Evolutionary conservation across 2,113 vertebrate genomes (phyloP).

Genomic region (Rhadina sibilatrix): DNA sequence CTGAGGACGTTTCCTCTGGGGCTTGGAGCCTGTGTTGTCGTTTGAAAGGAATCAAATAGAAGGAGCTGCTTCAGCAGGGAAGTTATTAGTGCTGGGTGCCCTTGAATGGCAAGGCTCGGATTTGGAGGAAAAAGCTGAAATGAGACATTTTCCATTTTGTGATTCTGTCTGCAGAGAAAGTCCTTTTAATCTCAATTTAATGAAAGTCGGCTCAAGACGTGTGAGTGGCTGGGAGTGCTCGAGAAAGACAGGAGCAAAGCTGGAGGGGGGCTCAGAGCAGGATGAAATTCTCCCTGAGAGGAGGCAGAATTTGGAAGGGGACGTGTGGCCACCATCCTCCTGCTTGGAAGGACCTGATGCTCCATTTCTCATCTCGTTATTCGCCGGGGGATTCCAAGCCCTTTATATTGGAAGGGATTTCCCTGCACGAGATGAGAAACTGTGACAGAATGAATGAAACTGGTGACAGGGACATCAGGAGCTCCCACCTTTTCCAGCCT

Average conservation of each 20-base stretch:
- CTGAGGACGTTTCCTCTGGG: neutral
- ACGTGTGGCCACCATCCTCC: neutral
- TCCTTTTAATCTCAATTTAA: slow-evolving; percentile 44
- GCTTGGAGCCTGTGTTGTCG: neutral
- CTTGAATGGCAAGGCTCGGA: neutral
- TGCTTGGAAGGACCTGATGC: neutral
- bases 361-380: neutral
- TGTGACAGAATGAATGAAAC: neutral
- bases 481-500: neutral
- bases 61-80: slow-evolving; percentile 17
- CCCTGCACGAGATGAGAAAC: rapidly evolving
- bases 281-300: neutral
- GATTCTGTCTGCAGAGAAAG: neutral
- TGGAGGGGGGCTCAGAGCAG: neutral
- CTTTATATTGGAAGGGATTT: neutral
- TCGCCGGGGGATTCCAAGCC: neutral
- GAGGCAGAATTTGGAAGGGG: neutral
- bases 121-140: slow-evolving; percentile 18
- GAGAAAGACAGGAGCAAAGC: neutral
- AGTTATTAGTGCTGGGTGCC: neutral
- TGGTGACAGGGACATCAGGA: neutral
- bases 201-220: neutral
- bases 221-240: neutral
- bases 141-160: slow-evolving; percentile 29
- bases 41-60: neutral